Evolutionary conservation across 2,113 vertebrate species (phyloP).

Genomic region (Cyanoramphus novaezelandiae): DNA sequence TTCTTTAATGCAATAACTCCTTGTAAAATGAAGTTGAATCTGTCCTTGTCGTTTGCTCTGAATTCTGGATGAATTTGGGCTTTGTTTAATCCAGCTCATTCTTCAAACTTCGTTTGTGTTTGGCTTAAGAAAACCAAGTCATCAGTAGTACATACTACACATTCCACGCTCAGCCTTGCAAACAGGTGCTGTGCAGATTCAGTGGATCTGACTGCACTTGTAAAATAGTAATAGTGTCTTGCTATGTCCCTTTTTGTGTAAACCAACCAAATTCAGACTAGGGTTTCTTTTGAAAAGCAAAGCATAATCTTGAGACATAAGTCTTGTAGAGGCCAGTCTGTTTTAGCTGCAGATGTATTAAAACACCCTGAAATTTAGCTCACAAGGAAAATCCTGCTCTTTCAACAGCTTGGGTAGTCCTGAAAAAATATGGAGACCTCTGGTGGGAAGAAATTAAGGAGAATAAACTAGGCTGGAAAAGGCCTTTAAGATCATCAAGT

Average conservation of each 20-base stretch:
- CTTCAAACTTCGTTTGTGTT: neutral
- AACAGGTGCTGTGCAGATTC: neutral
- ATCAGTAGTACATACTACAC: neutral
- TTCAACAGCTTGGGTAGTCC: neutral
- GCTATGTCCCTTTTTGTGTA: neutral
- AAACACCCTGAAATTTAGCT: neutral
- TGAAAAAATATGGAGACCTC: neutral
- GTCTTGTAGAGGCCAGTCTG: neutral
- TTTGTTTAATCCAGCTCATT: conserved; percentile 26
- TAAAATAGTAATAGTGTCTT: neutral
- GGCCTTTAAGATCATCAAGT: neutral
- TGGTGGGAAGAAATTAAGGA: neutral
- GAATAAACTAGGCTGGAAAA: neutral
- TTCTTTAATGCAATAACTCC: neutral
- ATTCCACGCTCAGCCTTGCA: neutral
- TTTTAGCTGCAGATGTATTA: neutral
- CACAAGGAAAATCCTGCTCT: neutral
- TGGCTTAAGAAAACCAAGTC: neutral
- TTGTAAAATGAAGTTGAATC: neutral
- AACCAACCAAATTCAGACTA: neutral
- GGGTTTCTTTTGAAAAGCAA: neutral
- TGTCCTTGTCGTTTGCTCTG: neutral
- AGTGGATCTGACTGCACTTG: neutral
- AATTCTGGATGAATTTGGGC: neutral
- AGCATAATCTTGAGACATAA: neutral